A percentile compares a stretch with the other conserved stretches of the same genome.
phyloP scores from a whole-genome alignment of 2,888 invertebrate genomes.

The Synanthedon myopaeformis region DNA sequence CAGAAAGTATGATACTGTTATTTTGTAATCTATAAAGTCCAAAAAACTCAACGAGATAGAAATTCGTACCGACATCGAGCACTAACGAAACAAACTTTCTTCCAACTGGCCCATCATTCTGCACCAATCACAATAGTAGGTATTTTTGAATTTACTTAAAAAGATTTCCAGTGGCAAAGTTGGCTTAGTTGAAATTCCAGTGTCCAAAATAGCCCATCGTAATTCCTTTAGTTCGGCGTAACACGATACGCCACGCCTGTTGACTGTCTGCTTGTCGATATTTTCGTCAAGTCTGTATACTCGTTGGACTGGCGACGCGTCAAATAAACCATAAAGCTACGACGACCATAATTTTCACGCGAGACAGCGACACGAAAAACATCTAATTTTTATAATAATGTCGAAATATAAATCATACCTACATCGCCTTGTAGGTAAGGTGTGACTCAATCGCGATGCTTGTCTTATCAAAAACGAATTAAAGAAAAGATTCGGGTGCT shows the following conservation, averaged over 20 bases:
- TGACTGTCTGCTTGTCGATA: constrained; percentile 48
- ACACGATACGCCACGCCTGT: constrained; percentile 47
- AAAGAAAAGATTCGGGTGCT: constrained; percentile 25
- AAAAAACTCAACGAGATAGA: no score
- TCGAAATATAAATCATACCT: constrained; percentile 8
- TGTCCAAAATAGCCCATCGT: constrained; percentile 33
- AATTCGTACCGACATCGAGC: no score
- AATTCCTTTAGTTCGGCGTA: constrained; percentile 44
- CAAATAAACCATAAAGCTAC: constrained; percentile 43
- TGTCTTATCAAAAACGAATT: constrained; percentile 38
- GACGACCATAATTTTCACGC: constrained; percentile 16
- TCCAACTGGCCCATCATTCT: no score
- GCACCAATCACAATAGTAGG: no score
- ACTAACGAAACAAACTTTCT: no score
- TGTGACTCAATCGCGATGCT: constrained; percentile 26
- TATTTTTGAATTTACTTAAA: no score
- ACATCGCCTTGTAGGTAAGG: constrained; percentile 23
- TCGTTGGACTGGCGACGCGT: constrained; percentile 28
- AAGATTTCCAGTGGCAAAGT: neutral
- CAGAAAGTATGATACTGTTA: no score
- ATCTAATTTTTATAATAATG: constrained; percentile 1
- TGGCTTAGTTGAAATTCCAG: constrained; percentile 8
- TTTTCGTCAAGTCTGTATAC: constrained; percentile 48
- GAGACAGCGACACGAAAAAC: constrained; percentile 9
- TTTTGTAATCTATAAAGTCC: no score